Evolutionary conservation across 2,113 vertebrate species (phyloP), one percentile per base, ranked within the genome.

Genomic region (Synodontis membranacea): DNA sequence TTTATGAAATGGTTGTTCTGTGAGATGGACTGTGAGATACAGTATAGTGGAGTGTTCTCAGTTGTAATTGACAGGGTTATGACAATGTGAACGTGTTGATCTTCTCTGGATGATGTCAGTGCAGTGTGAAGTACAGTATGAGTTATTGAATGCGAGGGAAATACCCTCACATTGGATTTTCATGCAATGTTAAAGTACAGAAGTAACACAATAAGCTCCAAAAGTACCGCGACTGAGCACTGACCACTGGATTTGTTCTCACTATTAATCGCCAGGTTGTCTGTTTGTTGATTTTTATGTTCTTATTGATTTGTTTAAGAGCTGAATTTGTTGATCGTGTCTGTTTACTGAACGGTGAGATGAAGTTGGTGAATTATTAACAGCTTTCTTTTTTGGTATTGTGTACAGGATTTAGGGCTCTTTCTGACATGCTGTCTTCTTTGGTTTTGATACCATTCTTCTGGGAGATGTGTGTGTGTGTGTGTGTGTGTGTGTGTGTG

Each of bases 401-500:
- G 39, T 83, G 37, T 46, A 58, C 10, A 56, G 34, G 14, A 52
- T 21, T 8, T 25, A 44, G 84, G 34, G 50, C 42, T 79, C 58
- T 86, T 58, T 78, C 52, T 56, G 31, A 34, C 52, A 37, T 76
- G 56, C 62, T 83, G 81, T 68, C 75, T 82, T 78, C 11, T 50
- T 78, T 78, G 54, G 19, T 25, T 8, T 75, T 31, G 54, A 37
- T 12, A 46, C 28, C 28, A 9, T 78, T 68, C n/a, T 84, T 28
- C 19, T 52, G 66, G 5, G 56, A 31, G 62, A n/a, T 60, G 52
- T 42, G 81, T 54, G 72, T 1, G 78, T 12, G 79, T 52, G 48
- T 88, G 76, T 60, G 44, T 80, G 87, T 82, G 76, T 84, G 50
- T 84, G 66, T 56, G 44, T 68, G 23, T 46, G 78, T 80, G 82